phyloP scores from a whole-genome alignment of 2,797 vertebrate genomes.

The Malacoraja senta region DNA sequence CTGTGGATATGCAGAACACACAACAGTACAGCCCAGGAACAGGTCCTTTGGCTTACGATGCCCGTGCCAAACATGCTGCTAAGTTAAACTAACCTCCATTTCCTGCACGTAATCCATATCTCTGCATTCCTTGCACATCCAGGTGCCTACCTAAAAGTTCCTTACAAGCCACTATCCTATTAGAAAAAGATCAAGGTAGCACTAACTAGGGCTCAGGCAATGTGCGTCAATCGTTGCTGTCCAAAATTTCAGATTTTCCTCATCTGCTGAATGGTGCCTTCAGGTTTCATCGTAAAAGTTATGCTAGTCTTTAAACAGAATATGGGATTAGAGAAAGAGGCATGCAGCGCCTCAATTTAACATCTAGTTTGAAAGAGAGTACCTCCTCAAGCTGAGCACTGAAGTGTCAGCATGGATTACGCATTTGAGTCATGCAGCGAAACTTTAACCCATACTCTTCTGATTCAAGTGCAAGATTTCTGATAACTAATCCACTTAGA shows the following conservation, averaged over 20 bases:
- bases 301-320: background rate
- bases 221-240: background rate
- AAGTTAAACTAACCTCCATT: no score
- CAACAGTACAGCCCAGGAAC: no score
- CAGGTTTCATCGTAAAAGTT: background rate
- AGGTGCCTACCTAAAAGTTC: no score
- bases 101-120: no score
- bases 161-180: no score
- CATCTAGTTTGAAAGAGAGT: background rate
- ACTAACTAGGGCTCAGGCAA: background rate
- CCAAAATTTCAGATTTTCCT: background rate
- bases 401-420: background rate
- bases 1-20: background rate
- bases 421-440: background rate
- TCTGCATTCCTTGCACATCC: no score
- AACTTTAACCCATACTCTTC: background rate
- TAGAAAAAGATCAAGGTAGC: background rate
- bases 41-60: no score
- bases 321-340: background rate
- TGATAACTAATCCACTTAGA: background rate
- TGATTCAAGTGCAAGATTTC: background rate
- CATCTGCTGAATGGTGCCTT: background rate
- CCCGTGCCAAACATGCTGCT: no score
- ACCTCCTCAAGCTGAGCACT: background rate
- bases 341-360: background rate